Evolutionary conservation across 2,888 invertebrate species (phyloP).

Genomic region (Deroplatys truncata): DNA sequence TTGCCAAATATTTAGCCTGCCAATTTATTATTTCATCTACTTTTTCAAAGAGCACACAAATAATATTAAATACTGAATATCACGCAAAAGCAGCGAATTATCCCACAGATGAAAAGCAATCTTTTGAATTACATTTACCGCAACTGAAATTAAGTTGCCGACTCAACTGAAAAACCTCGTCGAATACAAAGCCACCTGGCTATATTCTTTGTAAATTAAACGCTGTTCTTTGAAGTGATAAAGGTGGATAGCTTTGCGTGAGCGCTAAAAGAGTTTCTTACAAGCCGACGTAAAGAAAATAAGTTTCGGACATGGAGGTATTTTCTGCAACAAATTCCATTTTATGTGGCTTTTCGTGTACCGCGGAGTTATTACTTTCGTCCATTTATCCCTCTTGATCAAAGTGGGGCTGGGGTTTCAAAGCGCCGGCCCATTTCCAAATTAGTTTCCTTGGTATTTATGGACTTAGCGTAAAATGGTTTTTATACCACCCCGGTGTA

Average conservation of each 20-base stretch:
- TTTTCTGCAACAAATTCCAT: neutral
- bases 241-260: neutral
- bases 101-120: too few species aligned
- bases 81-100: too few species aligned
- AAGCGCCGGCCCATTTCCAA: neutral
- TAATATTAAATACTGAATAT: too few species aligned
- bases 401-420: neutral
- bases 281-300: neutral
- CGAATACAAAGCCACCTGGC: too few species aligned
- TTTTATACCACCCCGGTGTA: neutral
- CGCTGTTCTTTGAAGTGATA: too few species aligned
- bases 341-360: neutral
- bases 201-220: too few species aligned
- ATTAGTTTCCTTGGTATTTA: neutral
- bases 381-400: neutral
- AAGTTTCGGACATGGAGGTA: neutral
- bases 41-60: too few species aligned
- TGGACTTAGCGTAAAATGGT: neutral
- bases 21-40: too few species aligned
- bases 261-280: neutral
- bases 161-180: too few species aligned
- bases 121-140: too few species aligned
- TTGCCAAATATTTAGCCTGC: too few species aligned
- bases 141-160: too few species aligned
- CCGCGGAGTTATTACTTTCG: neutral